Conservation (phyloP, 1,140 invertebrate species). For the Pogonognathellus flavescens region DNA sequence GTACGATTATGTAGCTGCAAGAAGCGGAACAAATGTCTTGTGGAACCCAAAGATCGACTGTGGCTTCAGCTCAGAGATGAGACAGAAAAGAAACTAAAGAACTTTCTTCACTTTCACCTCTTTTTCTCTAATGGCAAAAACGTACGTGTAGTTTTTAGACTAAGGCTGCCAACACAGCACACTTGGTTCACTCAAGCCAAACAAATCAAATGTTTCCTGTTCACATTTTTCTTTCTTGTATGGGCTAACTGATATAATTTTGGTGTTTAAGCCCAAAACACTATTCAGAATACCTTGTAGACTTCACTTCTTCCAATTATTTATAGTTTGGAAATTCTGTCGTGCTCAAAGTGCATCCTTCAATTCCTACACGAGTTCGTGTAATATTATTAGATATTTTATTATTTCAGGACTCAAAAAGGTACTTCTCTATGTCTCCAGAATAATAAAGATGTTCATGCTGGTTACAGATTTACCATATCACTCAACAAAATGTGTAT, state of each 20-base stretch:
- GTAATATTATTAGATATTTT: slow-evolving; percentile 9
- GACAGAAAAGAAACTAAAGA: slow-evolving; percentile 19
- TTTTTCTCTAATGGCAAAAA: slow-evolving; percentile 10
- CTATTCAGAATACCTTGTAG: too few species aligned
- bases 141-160: not conserved
- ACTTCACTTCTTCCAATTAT: too few species aligned
- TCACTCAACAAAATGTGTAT: not conserved
- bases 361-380: too few species aligned
- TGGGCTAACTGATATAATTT: too few species aligned
- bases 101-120: not conserved
- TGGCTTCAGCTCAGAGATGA: not conserved
- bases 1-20: not conserved
- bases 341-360: too few species aligned
- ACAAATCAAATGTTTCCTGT: slow-evolving; percentile 25
- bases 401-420: slow-evolving; percentile 3
- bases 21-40: not conserved
- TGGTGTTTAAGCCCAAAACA: too few species aligned
- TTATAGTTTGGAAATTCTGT: too few species aligned
- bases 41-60: not conserved
- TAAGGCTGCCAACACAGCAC: not conserved
- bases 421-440: not conserved
- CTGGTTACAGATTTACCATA: not conserved
- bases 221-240: slow-evolving; percentile 1
- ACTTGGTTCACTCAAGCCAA: slow-evolving; percentile 12
- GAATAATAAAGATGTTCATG: not conserved